A percentile compares a stretch with the other conserved stretches of the same genome.
Conservation (phyloP, 1,140 invertebrate species). For the Eueides isabella region DNA sequence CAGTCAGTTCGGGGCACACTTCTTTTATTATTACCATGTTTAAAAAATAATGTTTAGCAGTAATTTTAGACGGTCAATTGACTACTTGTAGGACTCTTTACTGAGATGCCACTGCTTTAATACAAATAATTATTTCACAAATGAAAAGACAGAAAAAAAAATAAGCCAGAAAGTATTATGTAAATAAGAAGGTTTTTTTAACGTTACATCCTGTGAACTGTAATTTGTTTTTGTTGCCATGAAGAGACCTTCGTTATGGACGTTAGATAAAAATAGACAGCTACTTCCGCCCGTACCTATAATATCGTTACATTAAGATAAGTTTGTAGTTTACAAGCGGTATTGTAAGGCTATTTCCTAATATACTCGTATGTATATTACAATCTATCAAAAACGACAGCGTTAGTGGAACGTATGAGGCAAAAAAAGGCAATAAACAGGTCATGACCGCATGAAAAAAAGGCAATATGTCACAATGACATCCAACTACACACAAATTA, state of each 20-base stretch:
- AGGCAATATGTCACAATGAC: constrained; percentile 35
- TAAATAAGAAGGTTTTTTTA: not conserved
- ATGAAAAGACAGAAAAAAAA: not conserved
- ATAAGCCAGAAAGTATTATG: too few species aligned
- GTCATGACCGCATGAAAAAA: constrained; percentile 32
- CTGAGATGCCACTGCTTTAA: not conserved
- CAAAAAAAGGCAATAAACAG: constrained; percentile 22
- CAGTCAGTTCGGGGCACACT: too few species aligned
- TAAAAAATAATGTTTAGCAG: too few species aligned
- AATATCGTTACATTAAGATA: not conserved
- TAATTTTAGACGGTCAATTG: too few species aligned
- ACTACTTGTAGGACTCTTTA: not conserved
- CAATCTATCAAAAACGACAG: constrained; percentile 1
- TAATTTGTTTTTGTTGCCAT: not conserved
- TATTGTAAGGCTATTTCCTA: not conserved
- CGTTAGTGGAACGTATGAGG: not conserved
- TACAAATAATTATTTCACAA: not conserved
- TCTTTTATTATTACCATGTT: too few species aligned
- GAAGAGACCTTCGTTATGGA: not conserved
- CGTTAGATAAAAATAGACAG: constrained; percentile 1
- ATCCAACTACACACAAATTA: constrained; percentile 28
- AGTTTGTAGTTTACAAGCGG: not conserved
- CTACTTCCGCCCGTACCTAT: not conserved
- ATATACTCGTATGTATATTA: too few species aligned
- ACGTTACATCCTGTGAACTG: not conserved